A percentile compares a stretch with the other conserved stretches of the same genome.
Evolutionary conservation across 2,113 vertebrate species (phyloP).

Genomic region (Procavia capensis): DNA sequence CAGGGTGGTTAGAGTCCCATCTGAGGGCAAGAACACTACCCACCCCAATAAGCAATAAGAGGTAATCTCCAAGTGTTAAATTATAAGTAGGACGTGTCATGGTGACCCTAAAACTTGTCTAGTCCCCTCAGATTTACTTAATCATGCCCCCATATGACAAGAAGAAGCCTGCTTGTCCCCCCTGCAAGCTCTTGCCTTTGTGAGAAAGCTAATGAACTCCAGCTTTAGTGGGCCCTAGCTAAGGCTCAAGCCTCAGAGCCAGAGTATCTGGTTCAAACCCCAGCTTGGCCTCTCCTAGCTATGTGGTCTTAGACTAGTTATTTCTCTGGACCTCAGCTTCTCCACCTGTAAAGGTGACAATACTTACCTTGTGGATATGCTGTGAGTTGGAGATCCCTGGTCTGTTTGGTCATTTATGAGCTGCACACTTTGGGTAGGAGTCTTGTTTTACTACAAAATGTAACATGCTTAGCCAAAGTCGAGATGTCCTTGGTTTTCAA

Average conservation of each 20-base stretch:
- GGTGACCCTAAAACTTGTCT: background rate
- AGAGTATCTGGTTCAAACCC: background rate
- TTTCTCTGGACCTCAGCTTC: background rate
- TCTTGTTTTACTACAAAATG: background rate
- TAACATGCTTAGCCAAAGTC: background rate
- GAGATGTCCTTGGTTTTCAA: background rate
- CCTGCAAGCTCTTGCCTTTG: background rate
- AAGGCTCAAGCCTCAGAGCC: background rate
- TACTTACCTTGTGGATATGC: background rate
- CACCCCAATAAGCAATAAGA: background rate
- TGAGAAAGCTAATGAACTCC: fast-evolving
- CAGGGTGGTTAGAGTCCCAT: background rate
- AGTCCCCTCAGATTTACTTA: background rate
- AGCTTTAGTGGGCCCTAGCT: fast-evolving
- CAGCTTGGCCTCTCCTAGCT: background rate
- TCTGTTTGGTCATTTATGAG: background rate
- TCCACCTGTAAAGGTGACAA: background rate
- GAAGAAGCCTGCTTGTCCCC: background rate
- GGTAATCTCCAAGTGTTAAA: no score
- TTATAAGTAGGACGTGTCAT: background rate
- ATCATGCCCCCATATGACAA: background rate
- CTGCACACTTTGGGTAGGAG: background rate
- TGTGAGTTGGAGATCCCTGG: background rate
- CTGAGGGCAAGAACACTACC: background rate
- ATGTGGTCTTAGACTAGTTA: background rate